phyloP scores from a whole-genome alignment of 2,113 vertebrate species.

The Baryphthengus martii region DNA sequence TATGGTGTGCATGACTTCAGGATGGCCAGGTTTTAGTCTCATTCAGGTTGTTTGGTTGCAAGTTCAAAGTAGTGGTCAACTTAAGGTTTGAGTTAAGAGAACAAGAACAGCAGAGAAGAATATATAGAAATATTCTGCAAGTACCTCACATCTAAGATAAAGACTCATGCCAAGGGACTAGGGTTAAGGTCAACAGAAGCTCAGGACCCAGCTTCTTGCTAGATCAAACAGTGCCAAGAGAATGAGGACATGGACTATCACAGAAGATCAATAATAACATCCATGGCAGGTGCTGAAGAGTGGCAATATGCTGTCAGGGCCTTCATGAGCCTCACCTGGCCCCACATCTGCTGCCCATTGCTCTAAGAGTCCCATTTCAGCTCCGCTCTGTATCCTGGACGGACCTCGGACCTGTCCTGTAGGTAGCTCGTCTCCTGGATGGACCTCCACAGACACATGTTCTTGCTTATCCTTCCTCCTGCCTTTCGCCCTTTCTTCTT shows the following conservation, averaged over 20 bases:
- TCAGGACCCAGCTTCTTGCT: not conserved
- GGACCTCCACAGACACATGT: not conserved
- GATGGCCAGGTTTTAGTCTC: not conserved
- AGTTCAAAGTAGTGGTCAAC: not conserved
- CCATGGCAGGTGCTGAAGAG: not conserved
- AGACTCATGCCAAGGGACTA: not conserved
- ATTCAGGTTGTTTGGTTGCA: not conserved
- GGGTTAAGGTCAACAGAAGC: not conserved
- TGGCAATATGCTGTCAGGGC: rapidly evolving
- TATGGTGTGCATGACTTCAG: not conserved
- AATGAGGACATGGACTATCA: not conserved
- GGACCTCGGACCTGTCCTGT: not conserved
- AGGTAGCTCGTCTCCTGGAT: not conserved
- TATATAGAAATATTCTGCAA: not conserved
- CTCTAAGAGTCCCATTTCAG: not conserved
- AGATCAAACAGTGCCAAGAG: not conserved
- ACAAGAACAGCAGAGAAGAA: not conserved
- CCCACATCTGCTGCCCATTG: not conserved
- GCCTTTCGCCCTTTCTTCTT: not conserved
- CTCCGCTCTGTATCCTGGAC: not conserved
- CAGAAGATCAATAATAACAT: not conserved
- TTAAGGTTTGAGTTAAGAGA: not conserved
- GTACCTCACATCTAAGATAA: not conserved
- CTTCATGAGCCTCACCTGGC: not conserved
- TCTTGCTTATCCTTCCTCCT: not conserved